A percentile compares a stretch with the other conserved stretches of the same genome.
phyloP scores from a whole-genome alignment of 2,797 vertebrate genomes.

The Crenuchus spilurus region DNA sequence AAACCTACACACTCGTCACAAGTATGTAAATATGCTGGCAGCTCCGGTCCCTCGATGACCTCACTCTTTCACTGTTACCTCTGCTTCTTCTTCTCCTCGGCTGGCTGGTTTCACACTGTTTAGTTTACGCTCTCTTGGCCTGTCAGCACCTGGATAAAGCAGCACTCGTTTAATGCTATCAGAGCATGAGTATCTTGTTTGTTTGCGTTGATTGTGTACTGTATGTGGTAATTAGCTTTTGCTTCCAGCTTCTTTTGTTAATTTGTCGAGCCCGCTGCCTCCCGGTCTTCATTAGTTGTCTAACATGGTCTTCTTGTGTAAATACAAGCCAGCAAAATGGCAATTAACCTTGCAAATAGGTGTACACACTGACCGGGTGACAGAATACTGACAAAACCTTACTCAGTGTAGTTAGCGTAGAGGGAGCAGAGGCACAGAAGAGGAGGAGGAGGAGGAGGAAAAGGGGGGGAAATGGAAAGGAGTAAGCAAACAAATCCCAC shows the following conservation, averaged over 20 bases:
- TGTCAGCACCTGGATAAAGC: conserved; percentile 43
- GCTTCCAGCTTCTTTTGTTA: conserved; percentile 69
- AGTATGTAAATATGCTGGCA: not conserved
- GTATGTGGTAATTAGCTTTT: conserved; percentile 78
- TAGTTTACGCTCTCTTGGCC: conserved; percentile 26
- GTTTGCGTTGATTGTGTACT: conserved; percentile 69
- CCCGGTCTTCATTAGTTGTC: conserved; percentile 76
- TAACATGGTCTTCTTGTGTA: conserved; percentile 75
- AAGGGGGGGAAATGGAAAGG: conserved; percentile 46
- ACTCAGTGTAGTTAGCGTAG: conserved; percentile 50
- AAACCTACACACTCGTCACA: not conserved
- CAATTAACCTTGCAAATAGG: conserved; percentile 81
- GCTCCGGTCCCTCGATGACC: conserved; percentile 20
- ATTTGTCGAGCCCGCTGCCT: conserved; percentile 56
- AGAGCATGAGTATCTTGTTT: conserved; percentile 54
- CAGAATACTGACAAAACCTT: conserved; percentile 67
- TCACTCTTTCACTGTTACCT: conserved; percentile 25
- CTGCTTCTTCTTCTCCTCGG: conserved; percentile 2
- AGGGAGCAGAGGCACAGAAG: conserved; percentile 46
- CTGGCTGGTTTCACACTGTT: conserved; percentile 41
- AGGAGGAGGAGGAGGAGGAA: conserved; percentile 41
- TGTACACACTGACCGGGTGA: conserved; percentile 74
- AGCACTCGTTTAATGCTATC: conserved; percentile 18
- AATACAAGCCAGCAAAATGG: conserved; percentile 78
- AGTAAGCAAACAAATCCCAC: conserved; percentile 72